A percentile compares a stretch with the other conserved stretches of the same genome.
phyloP scores from a whole-genome alignment of 35 echinoderm and acorn worm genomes.

The Lytechinus pictus region DNA sequence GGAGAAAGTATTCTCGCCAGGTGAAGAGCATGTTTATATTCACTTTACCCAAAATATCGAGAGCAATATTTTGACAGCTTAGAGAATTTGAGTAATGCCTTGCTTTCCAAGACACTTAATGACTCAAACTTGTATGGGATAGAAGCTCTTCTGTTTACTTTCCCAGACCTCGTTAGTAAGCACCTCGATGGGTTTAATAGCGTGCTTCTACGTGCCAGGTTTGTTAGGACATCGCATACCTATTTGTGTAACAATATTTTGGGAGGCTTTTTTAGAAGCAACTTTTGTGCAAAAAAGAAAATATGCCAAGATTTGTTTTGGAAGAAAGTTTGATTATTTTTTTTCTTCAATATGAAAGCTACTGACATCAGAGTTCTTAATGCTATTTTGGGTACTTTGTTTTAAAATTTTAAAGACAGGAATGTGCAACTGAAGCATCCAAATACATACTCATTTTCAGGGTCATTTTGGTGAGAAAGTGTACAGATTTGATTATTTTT shows the following conservation, averaged over 20 bases:
- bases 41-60: not conserved
- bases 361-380: too few relatives aligned
- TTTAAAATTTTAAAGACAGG: too few relatives aligned
- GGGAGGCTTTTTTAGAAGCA: not conserved
- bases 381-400: too few relatives aligned
- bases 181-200: not conserved
- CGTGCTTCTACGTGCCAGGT: not conserved
- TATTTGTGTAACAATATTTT: not conserved
- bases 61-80: not conserved
- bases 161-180: conserved; percentile 2
- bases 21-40: not conserved
- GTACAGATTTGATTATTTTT: too few relatives aligned
- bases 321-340: not conserved
- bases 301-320: not conserved
- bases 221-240: not conserved
- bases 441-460: too few relatives aligned
- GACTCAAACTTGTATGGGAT: conserved; percentile 4
- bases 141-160: not conserved
- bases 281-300: not conserved
- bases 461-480: too few relatives aligned
- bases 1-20: not conserved
- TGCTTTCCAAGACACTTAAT: not conserved
- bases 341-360: not conserved
- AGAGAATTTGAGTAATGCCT: not conserved
- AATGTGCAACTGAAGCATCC: too few relatives aligned